These are phyloP conservation scores for Cyprichromis sp. DNA, from an alignment of 2,113 vertebrate genomes.

Conservation along the genomic window DNA sequence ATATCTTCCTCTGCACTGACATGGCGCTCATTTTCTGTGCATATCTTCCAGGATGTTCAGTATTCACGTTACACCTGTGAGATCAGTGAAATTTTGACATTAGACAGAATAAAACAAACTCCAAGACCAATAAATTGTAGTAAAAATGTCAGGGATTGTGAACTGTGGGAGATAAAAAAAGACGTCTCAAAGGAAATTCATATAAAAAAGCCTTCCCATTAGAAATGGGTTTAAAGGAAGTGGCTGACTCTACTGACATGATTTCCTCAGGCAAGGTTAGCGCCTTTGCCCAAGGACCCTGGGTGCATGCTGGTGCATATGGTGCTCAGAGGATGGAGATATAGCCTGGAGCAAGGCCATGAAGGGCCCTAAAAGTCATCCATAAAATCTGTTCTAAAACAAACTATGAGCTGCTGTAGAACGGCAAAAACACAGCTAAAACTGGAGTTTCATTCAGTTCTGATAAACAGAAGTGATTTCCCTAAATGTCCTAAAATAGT, in stretches of 20 bases:
- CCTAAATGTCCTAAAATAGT: neutral
- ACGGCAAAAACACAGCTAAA: neutral
- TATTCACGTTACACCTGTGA: neutral
- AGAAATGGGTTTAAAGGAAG: neutral
- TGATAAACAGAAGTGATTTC: neutral
- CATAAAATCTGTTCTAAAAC: neutral
- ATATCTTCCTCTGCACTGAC: neutral
- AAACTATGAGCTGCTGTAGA: neutral
- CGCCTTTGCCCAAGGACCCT: neutral
- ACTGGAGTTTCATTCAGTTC: neutral
- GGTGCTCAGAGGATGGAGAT: neutral
- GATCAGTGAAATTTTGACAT: neutral
- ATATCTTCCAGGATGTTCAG: neutral
- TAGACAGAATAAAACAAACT: neutral
- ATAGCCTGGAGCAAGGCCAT: neutral
- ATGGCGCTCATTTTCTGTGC: neutral
- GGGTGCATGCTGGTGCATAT: neutral
- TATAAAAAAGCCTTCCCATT: neutral
- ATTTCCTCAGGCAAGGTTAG: neutral
- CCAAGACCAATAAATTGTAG: neutral
- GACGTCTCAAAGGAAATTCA: neutral
- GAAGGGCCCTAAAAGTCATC: neutral
- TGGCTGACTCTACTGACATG: neutral
- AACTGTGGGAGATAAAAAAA: neutral
- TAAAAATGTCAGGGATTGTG: neutral